These are phyloP conservation scores for Myathropa florea DNA, from an alignment of 2,888 invertebrate genomes.

Conservation along the genomic window DNA sequence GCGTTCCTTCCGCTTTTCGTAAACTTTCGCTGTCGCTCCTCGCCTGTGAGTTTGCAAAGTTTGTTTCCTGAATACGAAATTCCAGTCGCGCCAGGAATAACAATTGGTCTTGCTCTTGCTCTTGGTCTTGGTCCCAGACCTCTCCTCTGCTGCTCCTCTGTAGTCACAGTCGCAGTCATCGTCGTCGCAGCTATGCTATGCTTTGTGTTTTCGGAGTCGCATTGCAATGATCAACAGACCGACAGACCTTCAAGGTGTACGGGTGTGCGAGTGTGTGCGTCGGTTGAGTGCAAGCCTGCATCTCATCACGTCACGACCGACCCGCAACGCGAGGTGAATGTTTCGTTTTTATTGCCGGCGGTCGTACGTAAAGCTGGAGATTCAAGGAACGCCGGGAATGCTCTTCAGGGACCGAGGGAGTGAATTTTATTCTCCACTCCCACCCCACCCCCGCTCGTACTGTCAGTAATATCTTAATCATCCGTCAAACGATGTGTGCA, in stretches of 20 bases:
- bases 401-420: conserved; percentile 51
- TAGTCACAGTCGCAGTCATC: background rate
- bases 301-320: conserved; percentile 49
- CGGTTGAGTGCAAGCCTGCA: conserved; percentile 35
- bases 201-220: conserved; percentile 54
- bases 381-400: conserved; percentile 45
- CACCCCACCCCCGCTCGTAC: background rate
- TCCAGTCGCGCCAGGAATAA: conserved; percentile 67
- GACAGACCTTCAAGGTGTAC: conserved; percentile 30
- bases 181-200: conserved; percentile 6
- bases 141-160: background rate
- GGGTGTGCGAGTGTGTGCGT: conserved; percentile 4
- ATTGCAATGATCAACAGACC: conserved; percentile 19
- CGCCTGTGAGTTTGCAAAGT: conserved; percentile 62
- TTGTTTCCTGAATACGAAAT: conserved; percentile 71
- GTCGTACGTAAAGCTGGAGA: conserved; percentile 15
- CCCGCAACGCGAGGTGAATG: conserved; percentile 26
- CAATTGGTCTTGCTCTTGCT: conserved; percentile 52
- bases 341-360: conserved; percentile 50
- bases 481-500: conserved; percentile 63
- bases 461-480: conserved; percentile 63
- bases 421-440: conserved; percentile 43
- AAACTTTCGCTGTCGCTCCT: conserved; percentile 62
- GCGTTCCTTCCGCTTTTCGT: conserved; percentile 66
- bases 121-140: conserved; percentile 1